Percentiles rank a stretch among this genome's conserved stretches.
phyloP scores from a whole-genome alignment of 2,888 invertebrate species.

The Limnephilus marmoratus region DNA sequence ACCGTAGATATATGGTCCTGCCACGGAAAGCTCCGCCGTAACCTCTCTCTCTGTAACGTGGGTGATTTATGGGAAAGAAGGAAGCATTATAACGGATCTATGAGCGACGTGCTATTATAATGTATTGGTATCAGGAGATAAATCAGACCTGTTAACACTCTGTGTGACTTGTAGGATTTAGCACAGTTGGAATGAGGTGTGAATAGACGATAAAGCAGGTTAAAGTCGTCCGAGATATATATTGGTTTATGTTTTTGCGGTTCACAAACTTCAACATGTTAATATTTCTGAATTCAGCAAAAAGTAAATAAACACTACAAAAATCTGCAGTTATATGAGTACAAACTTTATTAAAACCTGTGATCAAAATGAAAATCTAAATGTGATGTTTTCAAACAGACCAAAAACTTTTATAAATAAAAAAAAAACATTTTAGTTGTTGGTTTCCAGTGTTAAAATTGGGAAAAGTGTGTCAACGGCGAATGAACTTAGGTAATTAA shows the following conservation, averaged over 20 bases:
- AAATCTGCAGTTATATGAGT: neutral
- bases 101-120: neutral
- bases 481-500: too few relatives aligned
- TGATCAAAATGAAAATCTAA: too few relatives aligned
- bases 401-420: too few relatives aligned
- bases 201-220: neutral
- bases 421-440: too few relatives aligned
- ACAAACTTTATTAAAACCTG: neutral
- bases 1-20: neutral
- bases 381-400: too few relatives aligned
- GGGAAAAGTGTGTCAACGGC: too few relatives aligned
- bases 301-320: neutral
- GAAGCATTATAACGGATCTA: neutral
- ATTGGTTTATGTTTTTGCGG: neutral
- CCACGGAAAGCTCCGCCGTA: neutral
- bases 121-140: neutral
- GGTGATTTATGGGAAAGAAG: neutral
- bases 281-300: neutral
- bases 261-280: neutral
- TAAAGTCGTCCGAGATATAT: neutral
- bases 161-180: neutral
- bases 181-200: neutral
- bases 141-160: neutral
- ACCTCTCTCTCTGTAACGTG: neutral
- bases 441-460: too few relatives aligned